Evolutionary conservation across 2,888 invertebrate species (phyloP).

Genomic region (Halictus quadricinctus): DNA sequence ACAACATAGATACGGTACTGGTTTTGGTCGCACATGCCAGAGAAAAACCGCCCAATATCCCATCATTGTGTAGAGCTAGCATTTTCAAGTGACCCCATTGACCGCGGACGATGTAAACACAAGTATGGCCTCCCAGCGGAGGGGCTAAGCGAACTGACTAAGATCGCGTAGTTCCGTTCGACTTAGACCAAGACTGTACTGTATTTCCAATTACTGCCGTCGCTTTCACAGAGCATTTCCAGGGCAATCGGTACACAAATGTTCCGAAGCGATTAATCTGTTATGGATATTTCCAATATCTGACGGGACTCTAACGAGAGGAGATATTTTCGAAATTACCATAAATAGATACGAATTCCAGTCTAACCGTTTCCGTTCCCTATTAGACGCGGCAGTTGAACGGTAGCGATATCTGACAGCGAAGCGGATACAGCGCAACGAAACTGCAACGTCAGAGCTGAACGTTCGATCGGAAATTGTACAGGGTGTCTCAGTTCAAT

Average conservation of each 20-base stretch:
- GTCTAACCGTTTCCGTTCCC: conserved; percentile 21
- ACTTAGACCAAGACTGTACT: background rate
- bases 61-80: too few relatives aligned
- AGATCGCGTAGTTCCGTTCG: too few relatives aligned
- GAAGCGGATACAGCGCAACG: background rate
- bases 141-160: too few relatives aligned
- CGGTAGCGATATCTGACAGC: background rate
- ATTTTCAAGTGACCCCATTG: too few relatives aligned
- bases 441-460: background rate
- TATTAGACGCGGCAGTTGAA: background rate
- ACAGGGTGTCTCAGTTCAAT: background rate
- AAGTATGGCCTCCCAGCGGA: too few relatives aligned
- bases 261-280: background rate
- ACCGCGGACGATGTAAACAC: too few relatives aligned
- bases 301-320: background rate
- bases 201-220: background rate
- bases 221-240: background rate
- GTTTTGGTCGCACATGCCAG: too few relatives aligned
- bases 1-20: too few relatives aligned
- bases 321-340: conserved; percentile 17
- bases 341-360: background rate
- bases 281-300: conserved; percentile 32
- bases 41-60: too few relatives aligned
- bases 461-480: background rate
- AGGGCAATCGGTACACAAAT: background rate